Evolutionary conservation across 2,797 vertebrate species (phyloP).

Genomic region (Enteromius unitaeniatus): DNA sequence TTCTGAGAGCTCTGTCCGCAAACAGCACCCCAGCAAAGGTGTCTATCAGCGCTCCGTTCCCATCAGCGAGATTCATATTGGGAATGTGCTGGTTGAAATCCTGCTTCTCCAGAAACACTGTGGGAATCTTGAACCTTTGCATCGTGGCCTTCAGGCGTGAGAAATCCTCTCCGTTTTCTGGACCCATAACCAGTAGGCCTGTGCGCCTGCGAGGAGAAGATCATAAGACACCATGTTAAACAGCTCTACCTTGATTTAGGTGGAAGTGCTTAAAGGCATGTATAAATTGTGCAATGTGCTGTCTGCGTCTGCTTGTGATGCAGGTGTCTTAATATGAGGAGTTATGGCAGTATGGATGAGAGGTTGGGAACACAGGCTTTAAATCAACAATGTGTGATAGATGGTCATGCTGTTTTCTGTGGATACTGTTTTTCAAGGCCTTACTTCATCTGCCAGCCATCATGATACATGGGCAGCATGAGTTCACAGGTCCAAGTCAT

Average conservation of each 20-base stretch:
- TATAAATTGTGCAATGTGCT: constrained; percentile 19
- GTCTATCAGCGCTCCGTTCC: constrained; percentile 82
- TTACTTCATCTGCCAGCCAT: constrained; percentile 66
- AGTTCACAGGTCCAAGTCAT: constrained; percentile 58
- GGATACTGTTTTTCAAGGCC: constrained; percentile 67
- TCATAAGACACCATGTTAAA: constrained; percentile 15
- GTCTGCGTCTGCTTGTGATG: neutral
- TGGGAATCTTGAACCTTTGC: constrained; percentile 70
- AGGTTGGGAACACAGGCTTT: constrained; percentile 59
- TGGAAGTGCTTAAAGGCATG: constrained; percentile 1
- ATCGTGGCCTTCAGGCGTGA: constrained; percentile 71
- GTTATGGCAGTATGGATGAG: constrained; percentile 48
- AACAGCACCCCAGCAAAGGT: constrained; percentile 82
- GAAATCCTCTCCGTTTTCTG: constrained; percentile 68
- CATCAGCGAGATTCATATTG: constrained; percentile 69
- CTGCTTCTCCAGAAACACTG: constrained; percentile 64
- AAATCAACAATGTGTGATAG: constrained; percentile 64
- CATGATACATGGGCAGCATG: constrained; percentile 61
- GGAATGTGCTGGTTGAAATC: constrained; percentile 80
- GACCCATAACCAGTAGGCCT: constrained; percentile 84
- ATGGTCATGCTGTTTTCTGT: constrained; percentile 56
- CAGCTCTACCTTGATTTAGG: constrained; percentile 17
- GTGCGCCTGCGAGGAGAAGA: constrained; percentile 77
- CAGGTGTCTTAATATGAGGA: constrained; percentile 33
- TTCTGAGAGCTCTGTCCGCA: constrained; percentile 83